Base-by-base conservation (phyloP, 2,797 vertebrate species). In the Scomberomorus guttatus region DNA sequence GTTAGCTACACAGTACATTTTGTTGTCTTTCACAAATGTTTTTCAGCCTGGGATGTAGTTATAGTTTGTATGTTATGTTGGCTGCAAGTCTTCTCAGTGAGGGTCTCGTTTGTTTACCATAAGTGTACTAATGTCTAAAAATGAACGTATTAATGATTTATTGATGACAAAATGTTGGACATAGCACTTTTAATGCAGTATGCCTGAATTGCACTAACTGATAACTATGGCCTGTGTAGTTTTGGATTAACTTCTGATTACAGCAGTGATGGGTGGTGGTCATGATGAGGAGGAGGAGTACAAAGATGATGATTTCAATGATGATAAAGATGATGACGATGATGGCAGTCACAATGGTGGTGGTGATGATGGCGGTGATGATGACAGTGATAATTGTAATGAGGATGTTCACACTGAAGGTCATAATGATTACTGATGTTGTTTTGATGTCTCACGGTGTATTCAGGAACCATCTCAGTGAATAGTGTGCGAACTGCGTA, bases 391-490 rank as follows among this genome's bases (percentile, higher is more conserved):
- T 81, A 69, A 80, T 80, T 71, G 72, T 72, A 78, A 77, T 82
- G 80, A 84, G 70, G 57, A 66, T 70, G 77, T 72, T 88, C 77
- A 42, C 11, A 1, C 10, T 68, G 66, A 82, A 87, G 85, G 87
- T 84, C 79, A 79, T 61, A 54, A 57, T 24, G n/a, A 78, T 88
- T 57, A 70, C 68, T 75, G 63, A 85, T 32, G 75, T 64, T 80
- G 72, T 56, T 87, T 57, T 64, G 42, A 62, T 87, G 82, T 83
- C 24, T 55, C 42, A 11, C 29, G 6, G 29, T 83, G 22, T 34
- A 13, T 84, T 66, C 87, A 99, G 98, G 98, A 86, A 99, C 98
- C 72, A 99, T 99, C 94, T 99, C 98, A 27, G 97, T 99, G 92
- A 99, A 99, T 92, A 99, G 97, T 0, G 90, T 98, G 62, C 97